Evolutionary conservation across 2,113 vertebrate species (phyloP).

Genomic region (Oryzias celebensis): DNA sequence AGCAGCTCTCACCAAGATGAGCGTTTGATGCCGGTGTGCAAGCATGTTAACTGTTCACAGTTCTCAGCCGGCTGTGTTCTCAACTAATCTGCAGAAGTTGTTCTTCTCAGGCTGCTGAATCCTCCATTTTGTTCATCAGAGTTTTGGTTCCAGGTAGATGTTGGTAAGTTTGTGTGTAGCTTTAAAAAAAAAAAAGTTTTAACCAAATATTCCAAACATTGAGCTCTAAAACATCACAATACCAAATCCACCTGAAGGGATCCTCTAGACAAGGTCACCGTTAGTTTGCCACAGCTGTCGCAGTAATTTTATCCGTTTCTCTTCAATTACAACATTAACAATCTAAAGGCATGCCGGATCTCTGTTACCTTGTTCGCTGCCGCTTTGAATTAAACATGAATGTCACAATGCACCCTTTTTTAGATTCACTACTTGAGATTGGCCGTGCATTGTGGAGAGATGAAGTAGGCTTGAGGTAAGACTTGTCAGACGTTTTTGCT

Average conservation of each 20-base stretch:
- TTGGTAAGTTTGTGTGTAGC: not conserved
- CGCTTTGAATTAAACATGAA: slow-evolving; percentile 33
- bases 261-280: not conserved
- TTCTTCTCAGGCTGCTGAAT: slow-evolving; percentile 5
- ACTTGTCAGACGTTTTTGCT: too few relatives aligned
- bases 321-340: slow-evolving; percentile 16
- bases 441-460: not conserved
- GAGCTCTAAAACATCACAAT: not conserved
- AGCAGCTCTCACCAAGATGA: slow-evolving; percentile 2
- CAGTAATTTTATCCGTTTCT: slow-evolving; percentile 11
- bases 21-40: not conserved
- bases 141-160: not conserved
- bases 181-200: slow-evolving; percentile 1
- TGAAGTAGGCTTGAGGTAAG: too few relatives aligned
- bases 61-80: slow-evolving; percentile 2
- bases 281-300: slow-evolving; percentile 18
- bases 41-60: not conserved
- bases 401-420: slow-evolving; percentile 9
- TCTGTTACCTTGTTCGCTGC: not conserved
- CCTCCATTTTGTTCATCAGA: not conserved
- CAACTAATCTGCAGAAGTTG: not conserved
- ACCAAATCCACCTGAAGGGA: not conserved
- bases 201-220: slow-evolving; percentile 2
- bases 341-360: slow-evolving; percentile 12
- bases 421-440: not conserved